phyloP scores from a whole-genome alignment of 1,140 invertebrate species.

The Propsilocerus akamusi region DNA sequence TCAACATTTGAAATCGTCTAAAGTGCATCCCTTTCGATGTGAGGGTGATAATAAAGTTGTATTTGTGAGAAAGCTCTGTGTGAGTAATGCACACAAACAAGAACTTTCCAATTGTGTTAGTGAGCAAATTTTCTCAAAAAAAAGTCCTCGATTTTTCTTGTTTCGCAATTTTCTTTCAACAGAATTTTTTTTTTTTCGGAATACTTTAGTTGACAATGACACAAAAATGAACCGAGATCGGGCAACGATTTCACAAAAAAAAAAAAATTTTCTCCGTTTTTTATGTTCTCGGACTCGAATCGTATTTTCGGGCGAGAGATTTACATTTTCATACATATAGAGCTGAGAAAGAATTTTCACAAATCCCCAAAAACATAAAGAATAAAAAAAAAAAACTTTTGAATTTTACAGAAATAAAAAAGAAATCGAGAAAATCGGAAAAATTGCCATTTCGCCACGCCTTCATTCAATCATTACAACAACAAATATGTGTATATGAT shows the following conservation, averaged over 20 bases:
- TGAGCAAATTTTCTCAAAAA: slow-evolving; percentile 2
- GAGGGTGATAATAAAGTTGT: not conserved
- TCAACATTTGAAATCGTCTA: not conserved
- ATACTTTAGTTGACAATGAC: slow-evolving; percentile 2
- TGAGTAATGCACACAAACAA: not conserved
- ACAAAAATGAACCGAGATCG: not conserved
- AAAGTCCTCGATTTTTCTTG: no score
- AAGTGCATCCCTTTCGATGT: not conserved
- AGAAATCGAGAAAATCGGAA: not conserved
- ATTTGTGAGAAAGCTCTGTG: not conserved
- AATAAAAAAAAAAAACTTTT: not conserved
- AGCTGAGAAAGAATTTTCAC: no score
- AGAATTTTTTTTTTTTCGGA: not conserved
- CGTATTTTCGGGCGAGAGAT: no score
- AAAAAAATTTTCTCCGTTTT: no score
- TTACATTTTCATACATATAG: no score
- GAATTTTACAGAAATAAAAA: slow-evolving; percentile 1
- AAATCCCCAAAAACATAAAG: no score
- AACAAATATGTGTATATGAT: slow-evolving; percentile 2
- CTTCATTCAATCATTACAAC: slow-evolving; percentile 4
- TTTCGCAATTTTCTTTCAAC: slow-evolving; percentile 2
- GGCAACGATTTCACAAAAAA: no score
- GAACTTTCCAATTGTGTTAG: not conserved
- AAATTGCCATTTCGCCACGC: not conserved
- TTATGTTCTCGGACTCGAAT: no score